Conservation (phyloP, 2,113 vertebrate species). For the Prunella fulvescens region DNA sequence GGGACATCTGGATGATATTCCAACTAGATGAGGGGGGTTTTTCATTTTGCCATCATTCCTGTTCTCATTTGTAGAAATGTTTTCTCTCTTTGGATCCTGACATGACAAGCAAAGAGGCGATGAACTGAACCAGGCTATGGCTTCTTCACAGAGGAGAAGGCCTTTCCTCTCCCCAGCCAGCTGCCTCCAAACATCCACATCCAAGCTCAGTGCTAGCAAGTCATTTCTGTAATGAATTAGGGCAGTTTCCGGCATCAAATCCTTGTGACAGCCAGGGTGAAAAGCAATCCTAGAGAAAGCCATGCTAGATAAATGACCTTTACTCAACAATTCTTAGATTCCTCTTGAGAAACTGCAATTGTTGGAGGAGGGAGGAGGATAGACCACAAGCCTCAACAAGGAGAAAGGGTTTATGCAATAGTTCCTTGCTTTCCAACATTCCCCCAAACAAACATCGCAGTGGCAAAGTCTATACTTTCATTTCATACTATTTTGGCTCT, state of each 20-base stretch:
- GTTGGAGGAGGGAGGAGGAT: background rate
- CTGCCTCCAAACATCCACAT: background rate
- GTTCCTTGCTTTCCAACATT: conserved; percentile 26
- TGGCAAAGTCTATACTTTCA: background rate
- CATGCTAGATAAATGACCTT: conserved; percentile 16
- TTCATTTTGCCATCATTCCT: background rate
- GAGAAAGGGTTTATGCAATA: conserved; percentile 31
- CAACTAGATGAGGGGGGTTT: background rate
- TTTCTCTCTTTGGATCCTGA: background rate
- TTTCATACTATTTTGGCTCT: background rate
- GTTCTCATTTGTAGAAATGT: background rate
- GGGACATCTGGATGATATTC: background rate
- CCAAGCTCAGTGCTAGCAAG: background rate
- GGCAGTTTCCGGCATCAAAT: background rate
- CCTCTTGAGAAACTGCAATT: conserved; percentile 45
- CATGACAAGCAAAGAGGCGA: background rate
- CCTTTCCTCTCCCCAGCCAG: background rate
- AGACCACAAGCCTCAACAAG: conserved; percentile 40
- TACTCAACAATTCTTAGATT: conserved; percentile 28
- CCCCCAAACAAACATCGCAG: background rate
- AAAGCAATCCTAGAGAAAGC: conserved; percentile 1
- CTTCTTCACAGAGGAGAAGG: background rate
- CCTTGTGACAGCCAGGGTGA: background rate
- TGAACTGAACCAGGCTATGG: background rate
- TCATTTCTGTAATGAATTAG: background rate